A percentile compares a stretch with the other conserved stretches of the same genome.
Evolutionary conservation across 2,113 vertebrate genomes (phyloP).

Genomic region (Myodes glareolus): DNA sequence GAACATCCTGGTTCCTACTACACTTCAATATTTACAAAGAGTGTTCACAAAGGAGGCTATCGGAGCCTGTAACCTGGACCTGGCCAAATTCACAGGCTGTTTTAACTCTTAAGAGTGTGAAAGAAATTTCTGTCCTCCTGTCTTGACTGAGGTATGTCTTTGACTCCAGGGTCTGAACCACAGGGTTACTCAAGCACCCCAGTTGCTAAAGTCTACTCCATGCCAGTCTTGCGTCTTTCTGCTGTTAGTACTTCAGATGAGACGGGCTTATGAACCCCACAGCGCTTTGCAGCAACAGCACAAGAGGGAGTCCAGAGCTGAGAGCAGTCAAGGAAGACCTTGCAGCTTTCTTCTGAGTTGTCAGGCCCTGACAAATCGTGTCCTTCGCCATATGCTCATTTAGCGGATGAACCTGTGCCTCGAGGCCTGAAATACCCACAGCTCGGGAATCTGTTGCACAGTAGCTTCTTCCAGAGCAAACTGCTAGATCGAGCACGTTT

Average conservation of each 20-base stretch:
- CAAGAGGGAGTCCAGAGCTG: not conserved
- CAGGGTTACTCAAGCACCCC: not conserved
- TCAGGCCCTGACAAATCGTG: constrained; percentile 30
- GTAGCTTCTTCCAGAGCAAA: not conserved
- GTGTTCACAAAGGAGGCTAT: constrained; percentile 41
- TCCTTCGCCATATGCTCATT: not conserved
- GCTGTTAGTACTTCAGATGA: not conserved
- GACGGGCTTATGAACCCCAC: not conserved
- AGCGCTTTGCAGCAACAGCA: constrained; percentile 17
- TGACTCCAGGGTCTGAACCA: not conserved
- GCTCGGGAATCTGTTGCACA: constrained; percentile 27
- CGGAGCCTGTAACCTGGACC: not conserved
- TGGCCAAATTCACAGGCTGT: not conserved
- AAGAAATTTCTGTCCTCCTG: not conserved
- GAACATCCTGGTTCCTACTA: not conserved
- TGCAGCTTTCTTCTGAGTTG: constrained; percentile 4
- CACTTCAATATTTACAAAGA: constrained; percentile 38
- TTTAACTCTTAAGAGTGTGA: constrained; percentile 3
- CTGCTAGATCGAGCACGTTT: not conserved
- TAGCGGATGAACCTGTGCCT: constrained; percentile 20
- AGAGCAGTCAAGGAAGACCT: constrained; percentile 22
- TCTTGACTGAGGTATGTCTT: not conserved
- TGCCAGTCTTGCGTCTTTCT: not conserved
- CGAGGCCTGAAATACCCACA: not conserved
- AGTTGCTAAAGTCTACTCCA: not conserved